phyloP scores from a whole-genome alignment of 2,888 invertebrate genomes.

The Antheraea assamensis region DNA sequence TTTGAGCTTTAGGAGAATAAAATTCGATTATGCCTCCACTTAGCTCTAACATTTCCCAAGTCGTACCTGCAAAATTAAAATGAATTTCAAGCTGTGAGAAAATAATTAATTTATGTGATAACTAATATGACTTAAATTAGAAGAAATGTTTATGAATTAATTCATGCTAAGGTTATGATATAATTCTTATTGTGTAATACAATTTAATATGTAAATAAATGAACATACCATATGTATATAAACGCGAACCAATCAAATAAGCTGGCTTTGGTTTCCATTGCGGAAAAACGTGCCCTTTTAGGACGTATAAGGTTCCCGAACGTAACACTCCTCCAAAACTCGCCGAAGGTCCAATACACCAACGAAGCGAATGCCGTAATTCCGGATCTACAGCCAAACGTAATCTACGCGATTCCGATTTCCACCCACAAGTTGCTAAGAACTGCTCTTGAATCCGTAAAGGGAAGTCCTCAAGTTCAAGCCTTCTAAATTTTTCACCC shows the following conservation, averaged over 20 bases:
- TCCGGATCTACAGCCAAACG: constrained; percentile 86
- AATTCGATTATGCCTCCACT: constrained; percentile 72
- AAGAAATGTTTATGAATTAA: neutral
- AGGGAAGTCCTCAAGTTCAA: constrained; percentile 81
- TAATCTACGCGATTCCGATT: constrained; percentile 80
- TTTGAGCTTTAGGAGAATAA: constrained; percentile 72
- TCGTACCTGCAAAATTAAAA: constrained; percentile 44
- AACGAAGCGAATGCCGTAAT: constrained; percentile 82
- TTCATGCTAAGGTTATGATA: neutral
- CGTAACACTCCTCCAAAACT: constrained; percentile 67
- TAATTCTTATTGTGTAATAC: neutral
- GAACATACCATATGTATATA: constrained; percentile 80
- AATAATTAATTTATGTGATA: neutral
- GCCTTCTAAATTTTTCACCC: constrained; percentile 78
- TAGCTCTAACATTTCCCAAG: constrained; percentile 72
- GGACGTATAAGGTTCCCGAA: constrained; percentile 80
- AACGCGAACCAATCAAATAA: constrained; percentile 82
- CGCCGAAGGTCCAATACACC: constrained; percentile 83
- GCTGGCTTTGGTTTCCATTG: constrained; percentile 85
- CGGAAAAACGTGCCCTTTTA: constrained; percentile 86
- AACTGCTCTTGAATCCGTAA: constrained; percentile 84
- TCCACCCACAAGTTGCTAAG: constrained; percentile 82
- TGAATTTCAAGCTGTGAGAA: neutral
- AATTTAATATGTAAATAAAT: neutral
- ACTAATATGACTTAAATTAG: neutral